A percentile compares a stretch with the other conserved stretches of the same genome.
phyloP scores from a whole-genome alignment of 2,113 vertebrate genomes.

The Nematolebias whitei region DNA sequence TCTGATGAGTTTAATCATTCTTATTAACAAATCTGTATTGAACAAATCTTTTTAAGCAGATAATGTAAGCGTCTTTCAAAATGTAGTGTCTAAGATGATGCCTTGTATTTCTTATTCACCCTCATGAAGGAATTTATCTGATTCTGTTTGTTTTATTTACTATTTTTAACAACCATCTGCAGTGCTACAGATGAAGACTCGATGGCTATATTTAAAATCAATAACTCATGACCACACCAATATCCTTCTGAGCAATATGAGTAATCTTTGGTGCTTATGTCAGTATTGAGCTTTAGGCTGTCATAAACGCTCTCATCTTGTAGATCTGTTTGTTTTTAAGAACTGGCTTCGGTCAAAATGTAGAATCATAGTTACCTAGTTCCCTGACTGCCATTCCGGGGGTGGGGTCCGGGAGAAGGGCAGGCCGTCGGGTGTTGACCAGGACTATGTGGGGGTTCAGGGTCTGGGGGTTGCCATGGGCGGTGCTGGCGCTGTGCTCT shows the following conservation, averaged over 20 bases:
- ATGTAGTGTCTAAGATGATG: background rate
- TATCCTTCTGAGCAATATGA: background rate
- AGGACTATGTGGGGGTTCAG: no score
- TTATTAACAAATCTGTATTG: background rate
- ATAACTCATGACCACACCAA: slow-evolving; percentile 15
- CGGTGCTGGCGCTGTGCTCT: no score
- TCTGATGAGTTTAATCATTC: no score
- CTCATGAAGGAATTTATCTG: background rate
- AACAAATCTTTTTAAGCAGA: slow-evolving; percentile 2
- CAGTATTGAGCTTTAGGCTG: background rate
- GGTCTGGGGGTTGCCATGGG: no score
- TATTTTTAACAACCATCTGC: background rate
- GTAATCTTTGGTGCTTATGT: background rate
- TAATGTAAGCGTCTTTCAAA: background rate
- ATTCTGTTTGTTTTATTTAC: background rate
- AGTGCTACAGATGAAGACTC: background rate
- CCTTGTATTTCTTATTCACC: background rate
- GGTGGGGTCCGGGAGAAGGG: no score
- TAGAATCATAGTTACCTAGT: no score
- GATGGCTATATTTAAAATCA: background rate
- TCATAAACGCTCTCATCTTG: background rate
- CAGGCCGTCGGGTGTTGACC: no score
- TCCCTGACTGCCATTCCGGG: no score
- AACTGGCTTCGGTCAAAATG: background rate
- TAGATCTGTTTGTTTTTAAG: background rate